Conservation (phyloP, 1,140 invertebrate genomes). For the Zaprionus taronus region DNA sequence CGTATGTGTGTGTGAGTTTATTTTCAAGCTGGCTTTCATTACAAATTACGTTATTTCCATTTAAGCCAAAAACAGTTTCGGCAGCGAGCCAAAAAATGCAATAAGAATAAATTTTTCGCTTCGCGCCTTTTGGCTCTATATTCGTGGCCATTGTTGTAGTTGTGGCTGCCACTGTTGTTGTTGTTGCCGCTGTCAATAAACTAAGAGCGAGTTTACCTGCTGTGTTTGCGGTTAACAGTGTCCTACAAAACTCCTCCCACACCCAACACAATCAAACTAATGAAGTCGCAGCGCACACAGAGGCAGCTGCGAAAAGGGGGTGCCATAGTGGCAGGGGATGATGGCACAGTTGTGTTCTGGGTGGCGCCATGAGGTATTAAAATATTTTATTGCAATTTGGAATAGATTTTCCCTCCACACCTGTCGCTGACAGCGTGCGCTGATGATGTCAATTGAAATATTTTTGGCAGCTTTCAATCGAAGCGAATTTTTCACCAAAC, state of each 20-base stretch:
- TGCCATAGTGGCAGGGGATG: not conserved
- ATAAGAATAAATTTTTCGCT: slow-evolving; percentile 50
- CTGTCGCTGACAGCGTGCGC: slow-evolving; percentile 36
- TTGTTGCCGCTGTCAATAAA: slow-evolving; percentile 50
- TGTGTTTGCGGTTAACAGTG: slow-evolving; percentile 38
- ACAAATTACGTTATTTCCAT: slow-evolving; percentile 75
- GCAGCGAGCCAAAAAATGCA: slow-evolving; percentile 14
- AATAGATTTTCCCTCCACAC: slow-evolving; percentile 25
- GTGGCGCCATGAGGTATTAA: slow-evolving; percentile 28
- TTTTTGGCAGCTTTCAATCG: slow-evolving; percentile 22
- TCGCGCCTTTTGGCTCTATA: slow-evolving; percentile 28
- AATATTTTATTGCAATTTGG: slow-evolving; percentile 52
- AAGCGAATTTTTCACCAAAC: slow-evolving; percentile 42
- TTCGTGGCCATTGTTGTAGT: slow-evolving; percentile 1
- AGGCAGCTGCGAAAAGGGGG: too few relatives aligned
- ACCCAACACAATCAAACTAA: slow-evolving; percentile 53
- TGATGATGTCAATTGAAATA: slow-evolving; percentile 49
- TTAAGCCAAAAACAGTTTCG: slow-evolving; percentile 54
- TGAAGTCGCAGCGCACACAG: slow-evolving; percentile 37
- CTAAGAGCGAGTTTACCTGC: slow-evolving; percentile 32
- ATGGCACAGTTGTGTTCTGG: not conserved
- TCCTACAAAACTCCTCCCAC: not conserved
- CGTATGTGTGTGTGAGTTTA: slow-evolving; percentile 24
- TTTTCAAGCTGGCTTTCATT: slow-evolving; percentile 65
- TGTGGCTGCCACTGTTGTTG: slow-evolving; percentile 16